Percentiles rank a stretch among this genome's conserved stretches.
These are phyloP conservation scores for Chaetogeoica ovagalla DNA, from an alignment of 2,888 invertebrate species.

Conservation along the genomic window DNA sequence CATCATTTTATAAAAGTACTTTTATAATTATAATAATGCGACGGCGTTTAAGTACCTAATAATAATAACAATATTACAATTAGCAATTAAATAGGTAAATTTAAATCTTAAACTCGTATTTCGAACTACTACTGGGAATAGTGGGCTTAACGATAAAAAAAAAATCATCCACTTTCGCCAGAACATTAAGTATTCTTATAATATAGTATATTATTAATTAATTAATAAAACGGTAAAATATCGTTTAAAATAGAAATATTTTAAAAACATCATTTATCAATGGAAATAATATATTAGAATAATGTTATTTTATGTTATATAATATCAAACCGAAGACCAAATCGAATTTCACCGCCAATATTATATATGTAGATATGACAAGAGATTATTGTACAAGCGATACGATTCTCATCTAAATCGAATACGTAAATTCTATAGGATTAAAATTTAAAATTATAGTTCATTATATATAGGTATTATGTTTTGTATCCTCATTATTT, in stretches of 20 bases:
- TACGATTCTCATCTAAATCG: background rate
- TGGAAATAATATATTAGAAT: conserved; percentile 2
- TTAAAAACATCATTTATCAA: background rate
- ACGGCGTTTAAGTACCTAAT: too few species aligned
- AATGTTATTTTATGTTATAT: background rate
- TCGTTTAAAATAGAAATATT: background rate
- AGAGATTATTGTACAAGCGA: background rate
- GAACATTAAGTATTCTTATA: background rate
- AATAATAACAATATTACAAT: too few species aligned
- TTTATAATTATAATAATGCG: too few species aligned
- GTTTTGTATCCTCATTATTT: background rate
- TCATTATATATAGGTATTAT: background rate
- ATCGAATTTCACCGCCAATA: conserved; percentile 4
- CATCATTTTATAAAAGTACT: too few species aligned
- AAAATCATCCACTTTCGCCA: conserved; percentile 27
- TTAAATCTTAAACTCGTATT: background rate
- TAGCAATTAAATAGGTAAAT: background rate
- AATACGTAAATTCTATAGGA: background rate
- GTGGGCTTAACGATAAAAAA: conserved; percentile 35
- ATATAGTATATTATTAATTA: too few species aligned
- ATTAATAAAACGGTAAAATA: background rate
- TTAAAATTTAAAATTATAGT: background rate
- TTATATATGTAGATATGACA: too few species aligned
- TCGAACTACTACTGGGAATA: conserved; percentile 10
- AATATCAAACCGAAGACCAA: background rate